Percentiles rank a stretch among this genome's conserved stretches.
Conservation (phyloP, 2,113 vertebrate species). For the Saimiri boliviensis region DNA sequence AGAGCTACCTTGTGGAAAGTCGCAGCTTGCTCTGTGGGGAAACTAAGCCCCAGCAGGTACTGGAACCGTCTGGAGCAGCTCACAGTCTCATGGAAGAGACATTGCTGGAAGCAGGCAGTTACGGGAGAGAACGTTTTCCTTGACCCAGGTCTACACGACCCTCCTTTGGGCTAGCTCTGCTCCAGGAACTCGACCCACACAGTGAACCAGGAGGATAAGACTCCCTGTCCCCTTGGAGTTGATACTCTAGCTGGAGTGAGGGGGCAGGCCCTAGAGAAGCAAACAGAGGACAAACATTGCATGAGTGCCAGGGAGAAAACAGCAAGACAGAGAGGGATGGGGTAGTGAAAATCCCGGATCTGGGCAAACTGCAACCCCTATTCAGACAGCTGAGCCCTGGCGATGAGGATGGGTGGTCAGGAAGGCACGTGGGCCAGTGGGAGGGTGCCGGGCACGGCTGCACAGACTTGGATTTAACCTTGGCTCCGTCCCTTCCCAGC, state of each 20-base stretch:
- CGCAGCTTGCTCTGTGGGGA: not conserved
- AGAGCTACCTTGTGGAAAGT: not conserved
- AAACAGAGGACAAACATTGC: not conserved
- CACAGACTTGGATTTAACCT: not conserved
- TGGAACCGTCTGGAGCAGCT: not conserved
- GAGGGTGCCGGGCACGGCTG: rapidly evolving
- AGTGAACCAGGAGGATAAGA: no score
- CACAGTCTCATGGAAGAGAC: no score
- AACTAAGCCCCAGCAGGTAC: no score
- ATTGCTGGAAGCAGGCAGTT: no score
- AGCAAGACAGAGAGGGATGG: rapidly evolving
- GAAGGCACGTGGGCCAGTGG: rapidly evolving
- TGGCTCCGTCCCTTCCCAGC: no score
- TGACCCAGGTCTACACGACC: no score
- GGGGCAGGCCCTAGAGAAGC: not conserved
- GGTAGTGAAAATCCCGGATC: not conserved
- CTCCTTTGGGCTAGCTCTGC: no score
- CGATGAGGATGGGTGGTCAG: not conserved
- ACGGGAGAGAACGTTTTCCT: no score
- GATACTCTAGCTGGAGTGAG: not conserved
- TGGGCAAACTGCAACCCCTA: no score
- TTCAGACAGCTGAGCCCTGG: not conserved
- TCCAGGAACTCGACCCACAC: no score
- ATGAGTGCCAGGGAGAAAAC: not conserved
- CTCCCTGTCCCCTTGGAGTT: no score